These are phyloP conservation scores for Oophaga pumilio DNA, from an alignment of 2,113 vertebrate species.

Conservation along the genomic window DNA sequence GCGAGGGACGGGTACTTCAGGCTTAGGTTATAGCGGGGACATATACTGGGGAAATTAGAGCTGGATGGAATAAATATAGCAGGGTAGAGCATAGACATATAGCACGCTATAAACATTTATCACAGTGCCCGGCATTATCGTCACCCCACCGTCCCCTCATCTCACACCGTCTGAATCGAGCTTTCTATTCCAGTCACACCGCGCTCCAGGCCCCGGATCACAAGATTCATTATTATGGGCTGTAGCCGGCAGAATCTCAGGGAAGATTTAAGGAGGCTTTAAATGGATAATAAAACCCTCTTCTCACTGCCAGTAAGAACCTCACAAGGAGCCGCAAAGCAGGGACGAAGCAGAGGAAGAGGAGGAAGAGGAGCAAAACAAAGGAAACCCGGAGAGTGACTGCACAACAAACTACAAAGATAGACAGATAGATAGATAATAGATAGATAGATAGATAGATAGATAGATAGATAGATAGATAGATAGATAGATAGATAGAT, in stretches of 20 bases:
- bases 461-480: not conserved
- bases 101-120: not conserved
- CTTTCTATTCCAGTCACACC: constrained; percentile 52
- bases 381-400: not conserved
- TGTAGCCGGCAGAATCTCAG: constrained; percentile 41
- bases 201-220: constrained; percentile 25
- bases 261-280: constrained; percentile 53
- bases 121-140: not conserved
- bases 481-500: not conserved
- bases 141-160: not conserved
- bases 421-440: not conserved
- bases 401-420: not conserved
- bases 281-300: constrained; percentile 53
- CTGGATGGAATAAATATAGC: not conserved
- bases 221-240: constrained; percentile 47
- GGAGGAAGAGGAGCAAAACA: not conserved
- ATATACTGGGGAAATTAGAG: not conserved
- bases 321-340: not conserved
- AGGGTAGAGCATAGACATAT: not conserved
- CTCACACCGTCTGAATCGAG: not conserved
- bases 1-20: not conserved
- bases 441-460: not conserved
- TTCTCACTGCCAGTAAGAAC: constrained; percentile 19
- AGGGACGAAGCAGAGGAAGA: not conserved
- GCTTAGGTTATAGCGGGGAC: not conserved